Conservation (phyloP, 2,113 vertebrate species). For the Sclerurus mexicanus region DNA sequence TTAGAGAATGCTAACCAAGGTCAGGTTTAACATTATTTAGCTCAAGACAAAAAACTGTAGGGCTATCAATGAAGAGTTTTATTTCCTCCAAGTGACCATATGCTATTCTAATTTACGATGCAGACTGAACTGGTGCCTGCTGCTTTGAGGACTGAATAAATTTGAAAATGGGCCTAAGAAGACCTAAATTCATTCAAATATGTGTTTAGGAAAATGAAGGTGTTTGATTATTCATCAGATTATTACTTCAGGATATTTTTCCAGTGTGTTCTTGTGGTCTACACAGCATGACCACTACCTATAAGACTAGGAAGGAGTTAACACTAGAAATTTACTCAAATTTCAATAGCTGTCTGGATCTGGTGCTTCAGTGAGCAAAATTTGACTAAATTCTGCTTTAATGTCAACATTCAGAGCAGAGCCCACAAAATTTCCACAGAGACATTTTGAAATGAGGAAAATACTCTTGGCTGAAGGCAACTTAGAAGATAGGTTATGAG, state of each 20-base stretch:
- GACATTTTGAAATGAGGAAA: not conserved
- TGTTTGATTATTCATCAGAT: not conserved
- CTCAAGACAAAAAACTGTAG: not conserved
- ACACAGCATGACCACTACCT: not conserved
- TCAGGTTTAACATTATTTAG: not conserved
- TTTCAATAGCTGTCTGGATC: not conserved
- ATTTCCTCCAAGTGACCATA: not conserved
- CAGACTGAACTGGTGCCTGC: not conserved
- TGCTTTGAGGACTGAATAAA: not conserved
- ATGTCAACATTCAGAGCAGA: not conserved
- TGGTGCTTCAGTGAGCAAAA: not conserved
- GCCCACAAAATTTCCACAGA: not conserved
- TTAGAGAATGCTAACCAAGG: not conserved
- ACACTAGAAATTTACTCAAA: not conserved
- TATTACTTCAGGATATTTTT: not conserved
- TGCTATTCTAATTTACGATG: not conserved
- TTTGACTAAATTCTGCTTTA: not conserved
- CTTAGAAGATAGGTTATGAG: not conserved
- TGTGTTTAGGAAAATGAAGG: not conserved
- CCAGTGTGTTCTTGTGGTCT: not conserved
- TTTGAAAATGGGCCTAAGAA: not conserved
- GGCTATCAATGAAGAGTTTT: not conserved
- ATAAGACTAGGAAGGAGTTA: not conserved
- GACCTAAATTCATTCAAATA: not conserved
- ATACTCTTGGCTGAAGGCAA: not conserved